These are phyloP conservation scores for Octodonta nipae DNA, from an alignment of 2,888 invertebrate species.

Conservation along the genomic window DNA sequence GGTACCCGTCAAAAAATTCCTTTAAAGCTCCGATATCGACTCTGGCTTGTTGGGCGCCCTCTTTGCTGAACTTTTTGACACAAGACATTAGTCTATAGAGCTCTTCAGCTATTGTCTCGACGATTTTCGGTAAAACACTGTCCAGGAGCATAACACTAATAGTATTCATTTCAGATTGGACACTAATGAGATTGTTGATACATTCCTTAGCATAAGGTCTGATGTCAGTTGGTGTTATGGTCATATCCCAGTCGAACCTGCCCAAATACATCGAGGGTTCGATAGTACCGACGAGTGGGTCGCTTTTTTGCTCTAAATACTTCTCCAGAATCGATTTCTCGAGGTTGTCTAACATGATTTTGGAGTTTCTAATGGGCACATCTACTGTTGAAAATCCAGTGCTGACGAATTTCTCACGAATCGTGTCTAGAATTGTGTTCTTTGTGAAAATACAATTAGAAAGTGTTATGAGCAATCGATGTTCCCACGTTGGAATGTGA, in stretches of 20 bases:
- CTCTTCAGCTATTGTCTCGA: constrained; percentile 87
- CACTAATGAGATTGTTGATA: constrained; percentile 64
- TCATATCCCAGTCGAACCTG: constrained; percentile 71
- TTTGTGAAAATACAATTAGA: constrained; percentile 81
- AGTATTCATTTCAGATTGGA: constrained; percentile 66
- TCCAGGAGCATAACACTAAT: constrained; percentile 66
- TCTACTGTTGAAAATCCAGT: constrained; percentile 60
- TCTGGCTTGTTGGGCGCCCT: constrained; percentile 65
- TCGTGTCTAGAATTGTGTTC: constrained; percentile 55
- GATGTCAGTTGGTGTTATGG: constrained; percentile 61
- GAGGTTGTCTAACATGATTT: constrained; percentile 46
- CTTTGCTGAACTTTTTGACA: constrained; percentile 52
- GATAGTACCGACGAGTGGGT: constrained; percentile 88
- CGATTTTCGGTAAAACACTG: constrained; percentile 59
- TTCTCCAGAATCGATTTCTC: constrained; percentile 59
- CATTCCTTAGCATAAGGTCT: constrained; percentile 82
- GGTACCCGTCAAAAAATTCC: constrained; percentile 49
- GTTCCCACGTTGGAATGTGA: constrained; percentile 57
- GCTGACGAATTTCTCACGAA: constrained; percentile 52
- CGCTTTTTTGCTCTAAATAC: constrained; percentile 80
- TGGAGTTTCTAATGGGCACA: constrained; percentile 53
- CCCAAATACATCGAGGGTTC: constrained; percentile 93
- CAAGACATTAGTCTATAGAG: constrained; percentile 75
- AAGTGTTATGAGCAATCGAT: constrained; percentile 67
- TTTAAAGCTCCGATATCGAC: constrained; percentile 60